A percentile compares a stretch with the other conserved stretches of the same genome.
Conservation (phyloP, 2,888 invertebrate species). For the Aphrophora alni region DNA sequence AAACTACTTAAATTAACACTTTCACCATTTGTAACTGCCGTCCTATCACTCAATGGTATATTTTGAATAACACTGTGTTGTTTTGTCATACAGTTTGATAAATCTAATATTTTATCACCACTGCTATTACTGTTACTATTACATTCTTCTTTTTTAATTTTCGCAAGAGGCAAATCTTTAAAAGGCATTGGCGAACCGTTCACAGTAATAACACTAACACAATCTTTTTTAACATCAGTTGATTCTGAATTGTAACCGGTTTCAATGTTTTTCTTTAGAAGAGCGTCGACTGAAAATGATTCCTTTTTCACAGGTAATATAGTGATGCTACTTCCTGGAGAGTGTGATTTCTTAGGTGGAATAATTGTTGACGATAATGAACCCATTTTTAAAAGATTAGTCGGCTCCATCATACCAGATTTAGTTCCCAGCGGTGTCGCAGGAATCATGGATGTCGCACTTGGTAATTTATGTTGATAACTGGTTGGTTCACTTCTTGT, state of each 20-base stretch:
- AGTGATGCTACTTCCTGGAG: background rate
- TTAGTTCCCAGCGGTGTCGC: background rate
- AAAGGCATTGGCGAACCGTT: slow-evolving; percentile 33
- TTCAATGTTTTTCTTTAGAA: slow-evolving; percentile 19
- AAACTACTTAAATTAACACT: slow-evolving; percentile 2
- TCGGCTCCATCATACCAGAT: slow-evolving; percentile 12
- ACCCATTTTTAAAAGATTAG: slow-evolving; percentile 24
- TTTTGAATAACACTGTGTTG: slow-evolving; percentile 27
- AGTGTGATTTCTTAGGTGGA: slow-evolving; percentile 8
- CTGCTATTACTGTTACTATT: slow-evolving; percentile 22
- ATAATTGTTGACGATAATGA: slow-evolving; percentile 1
- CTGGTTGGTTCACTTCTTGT: background rate
- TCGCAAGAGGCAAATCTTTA: slow-evolving; percentile 3
- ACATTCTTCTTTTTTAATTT: background rate
- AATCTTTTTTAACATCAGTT: slow-evolving; percentile 24
- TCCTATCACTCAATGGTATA: slow-evolving; percentile 13
- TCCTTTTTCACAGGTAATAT: slow-evolving; percentile 15
- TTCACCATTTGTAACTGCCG: background rate
- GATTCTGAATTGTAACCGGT: background rate
- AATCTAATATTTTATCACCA: slow-evolving; percentile 33
- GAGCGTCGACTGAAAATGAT: slow-evolving; percentile 22
- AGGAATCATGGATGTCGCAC: background rate
- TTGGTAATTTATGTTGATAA: background rate
- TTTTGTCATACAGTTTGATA: slow-evolving; percentile 17
- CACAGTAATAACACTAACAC: slow-evolving; percentile 16